Evolutionary conservation across 2,113 vertebrate genomes (phyloP), one percentile per base, ranked within the genome.

Genomic region (Chiloscyllium plagiosum): DNA sequence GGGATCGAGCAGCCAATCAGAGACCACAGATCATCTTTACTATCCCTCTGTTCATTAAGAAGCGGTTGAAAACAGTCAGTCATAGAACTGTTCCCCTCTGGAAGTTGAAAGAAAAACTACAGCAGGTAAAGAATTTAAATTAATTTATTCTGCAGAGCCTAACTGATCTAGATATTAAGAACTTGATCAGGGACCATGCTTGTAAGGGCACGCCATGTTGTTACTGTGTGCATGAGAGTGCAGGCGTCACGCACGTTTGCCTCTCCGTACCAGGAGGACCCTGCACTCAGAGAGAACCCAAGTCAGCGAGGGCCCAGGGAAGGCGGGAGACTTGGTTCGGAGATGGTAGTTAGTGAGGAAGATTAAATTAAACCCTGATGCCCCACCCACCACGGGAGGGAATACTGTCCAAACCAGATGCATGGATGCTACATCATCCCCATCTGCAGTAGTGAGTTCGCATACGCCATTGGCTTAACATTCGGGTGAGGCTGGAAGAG

Each of bases 381-480:
- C 61, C 89, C 17, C 61, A 29, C 56, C 89, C 86, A 29, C 89
- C 89, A 19, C 0, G 61, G 89, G 61, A 68, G 33, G 89, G 61
- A 19, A 66, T 37, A 24, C 61, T 66, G 61, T 66, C 89, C 89
- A 93, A 20, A 66, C 89, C 89, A 68, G 61, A 66, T 20, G n/a
- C 61, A 15, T 61, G 6, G 13, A 37, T 66, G 97, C 98, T 98
- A 99, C 98, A 99, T 99, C 98, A 99, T 98, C 94, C 99, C 99
- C 97, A 99, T 42, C 97, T 99, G 99, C 97, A 99, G 98, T 97
- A 99, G 97, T 78, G 98, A 97, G 97, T 99, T 99, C 96, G 99
- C 99, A 4, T 99, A 99, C 33, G 98, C 98, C 99, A 99, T 99
- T 97, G 99, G 99, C 97, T 99, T 99, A 97, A 99, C 98, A 96